A percentile compares a stretch with the other conserved stretches of the same genome.
phyloP scores from a whole-genome alignment of 2,797 vertebrate genomes.

The Silurus aristotelis region DNA sequence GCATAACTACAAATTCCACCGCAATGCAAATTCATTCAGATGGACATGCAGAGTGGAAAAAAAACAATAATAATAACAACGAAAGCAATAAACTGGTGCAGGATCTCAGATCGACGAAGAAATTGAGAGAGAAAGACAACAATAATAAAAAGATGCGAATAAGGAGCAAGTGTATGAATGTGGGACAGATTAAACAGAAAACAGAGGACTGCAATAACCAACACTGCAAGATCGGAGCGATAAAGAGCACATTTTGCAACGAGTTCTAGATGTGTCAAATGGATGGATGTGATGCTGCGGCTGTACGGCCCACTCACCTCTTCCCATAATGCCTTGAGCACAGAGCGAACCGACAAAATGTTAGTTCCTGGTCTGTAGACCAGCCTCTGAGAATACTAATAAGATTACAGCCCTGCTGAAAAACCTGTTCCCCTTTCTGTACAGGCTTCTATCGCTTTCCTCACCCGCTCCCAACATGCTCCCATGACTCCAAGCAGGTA shows the following conservation, averaged over 20 bases:
- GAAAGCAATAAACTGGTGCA: not conserved
- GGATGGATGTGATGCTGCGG: slow-evolving; percentile 54
- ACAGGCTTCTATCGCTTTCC: slow-evolving; percentile 44
- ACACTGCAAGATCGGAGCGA: slow-evolving; percentile 35
- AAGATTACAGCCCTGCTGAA: slow-evolving; percentile 63
- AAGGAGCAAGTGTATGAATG: slow-evolving; percentile 12
- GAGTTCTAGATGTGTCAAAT: slow-evolving; percentile 57
- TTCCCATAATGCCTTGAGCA: slow-evolving; percentile 51
- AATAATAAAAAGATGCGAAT: slow-evolving; percentile 27
- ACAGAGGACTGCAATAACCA: slow-evolving; percentile 26
- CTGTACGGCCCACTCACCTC: slow-evolving; percentile 50
- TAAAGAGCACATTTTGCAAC: slow-evolving; percentile 61
- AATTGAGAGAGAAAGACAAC: not conserved
- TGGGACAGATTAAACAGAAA: slow-evolving; percentile 29
- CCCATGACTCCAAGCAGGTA: not conserved
- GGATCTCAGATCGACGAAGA: not conserved
- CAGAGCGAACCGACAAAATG: slow-evolving; percentile 20
- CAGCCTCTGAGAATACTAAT: slow-evolving; percentile 66
- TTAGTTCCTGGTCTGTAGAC: slow-evolving; percentile 27
- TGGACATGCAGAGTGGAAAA: slow-evolving; percentile 17
- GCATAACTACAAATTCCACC: slow-evolving; percentile 1
- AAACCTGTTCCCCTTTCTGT: slow-evolving; percentile 29
- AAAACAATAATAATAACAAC: slow-evolving; percentile 1
- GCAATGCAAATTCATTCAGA: not conserved
- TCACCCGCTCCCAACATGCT: not conserved